Conservation (phyloP, 2,797 vertebrate species). For the Hypotaenidia okinawae region DNA sequence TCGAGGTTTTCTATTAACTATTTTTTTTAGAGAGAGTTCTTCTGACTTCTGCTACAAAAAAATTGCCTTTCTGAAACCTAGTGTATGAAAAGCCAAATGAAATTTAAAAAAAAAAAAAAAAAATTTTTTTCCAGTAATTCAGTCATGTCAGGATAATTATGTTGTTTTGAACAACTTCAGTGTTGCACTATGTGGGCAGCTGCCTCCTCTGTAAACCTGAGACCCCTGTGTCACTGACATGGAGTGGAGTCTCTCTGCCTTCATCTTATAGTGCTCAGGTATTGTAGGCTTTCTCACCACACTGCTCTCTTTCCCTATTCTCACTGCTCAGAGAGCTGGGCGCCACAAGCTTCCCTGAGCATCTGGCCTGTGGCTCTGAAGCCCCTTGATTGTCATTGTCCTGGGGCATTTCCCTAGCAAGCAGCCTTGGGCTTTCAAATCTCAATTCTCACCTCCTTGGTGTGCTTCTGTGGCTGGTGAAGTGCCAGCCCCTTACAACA, state of each 20-base stretch:
- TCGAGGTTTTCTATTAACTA: not conserved
- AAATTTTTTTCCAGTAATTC: no score
- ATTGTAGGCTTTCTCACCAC: not conserved
- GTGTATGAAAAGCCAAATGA: not conserved
- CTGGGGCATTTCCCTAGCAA: not conserved
- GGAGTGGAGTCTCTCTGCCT: rapidly evolving
- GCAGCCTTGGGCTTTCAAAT: not conserved
- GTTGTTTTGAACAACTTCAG: not conserved
- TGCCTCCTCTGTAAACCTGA: not conserved
- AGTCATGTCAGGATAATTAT: not conserved
- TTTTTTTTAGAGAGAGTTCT: not conserved
- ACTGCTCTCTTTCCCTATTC: not conserved
- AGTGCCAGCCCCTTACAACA: not conserved
- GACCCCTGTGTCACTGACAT: not conserved
- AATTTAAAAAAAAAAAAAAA: no score
- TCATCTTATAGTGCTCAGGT: not conserved
- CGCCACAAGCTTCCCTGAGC: not conserved
- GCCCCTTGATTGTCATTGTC: not conserved
- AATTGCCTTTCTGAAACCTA: not conserved
- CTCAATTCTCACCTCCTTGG: not conserved
- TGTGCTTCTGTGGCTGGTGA: not conserved
- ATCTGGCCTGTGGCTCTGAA: not conserved
- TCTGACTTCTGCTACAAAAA: not conserved
- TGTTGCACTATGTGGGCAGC: not conserved
- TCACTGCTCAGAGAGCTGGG: not conserved